These are phyloP conservation scores for Leptinotarsa undecemlineata DNA, from an alignment of 1,140 invertebrate species.

Conservation along the genomic window DNA sequence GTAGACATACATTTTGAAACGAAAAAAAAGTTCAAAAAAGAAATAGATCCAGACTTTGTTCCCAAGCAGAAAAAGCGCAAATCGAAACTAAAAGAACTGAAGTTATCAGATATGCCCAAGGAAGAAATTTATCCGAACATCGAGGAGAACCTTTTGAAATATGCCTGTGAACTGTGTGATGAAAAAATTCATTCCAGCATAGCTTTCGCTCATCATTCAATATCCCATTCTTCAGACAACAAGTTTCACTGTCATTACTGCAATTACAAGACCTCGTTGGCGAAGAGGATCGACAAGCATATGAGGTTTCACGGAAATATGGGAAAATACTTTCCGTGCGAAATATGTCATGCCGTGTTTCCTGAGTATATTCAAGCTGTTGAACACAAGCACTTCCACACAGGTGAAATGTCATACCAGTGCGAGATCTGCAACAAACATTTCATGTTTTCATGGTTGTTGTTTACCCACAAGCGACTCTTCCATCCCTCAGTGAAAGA, in stretches of 20 bases:
- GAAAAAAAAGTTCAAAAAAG: not conserved
- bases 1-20: not conserved
- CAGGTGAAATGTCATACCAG: conserved; percentile 62
- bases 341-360: conserved; percentile 57
- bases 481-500: conserved; percentile 41
- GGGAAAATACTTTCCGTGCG: conserved; percentile 56
- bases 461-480: conserved; percentile 44
- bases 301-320: conserved; percentile 49
- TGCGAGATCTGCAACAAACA: conserved; percentile 65
- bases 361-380: conserved; percentile 55
- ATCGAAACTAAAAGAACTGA: not conserved
- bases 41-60: not conserved
- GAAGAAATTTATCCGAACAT: conserved; percentile 7
- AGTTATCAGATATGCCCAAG: not conserved
- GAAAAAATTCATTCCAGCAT: conserved; percentile 41
- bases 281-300: conserved; percentile 52
- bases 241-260: conserved; percentile 54
- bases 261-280: conserved; percentile 52
- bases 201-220: conserved; percentile 43
- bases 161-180: conserved; percentile 45
- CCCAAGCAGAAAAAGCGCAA: not conserved
- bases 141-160: conserved; percentile 25
- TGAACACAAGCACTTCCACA: conserved; percentile 57
- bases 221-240: conserved; percentile 47
- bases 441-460: conserved; percentile 51